Evolutionary conservation across 2,888 invertebrate species (phyloP).

Genomic region (Malthinus seriepunctatus): DNA sequence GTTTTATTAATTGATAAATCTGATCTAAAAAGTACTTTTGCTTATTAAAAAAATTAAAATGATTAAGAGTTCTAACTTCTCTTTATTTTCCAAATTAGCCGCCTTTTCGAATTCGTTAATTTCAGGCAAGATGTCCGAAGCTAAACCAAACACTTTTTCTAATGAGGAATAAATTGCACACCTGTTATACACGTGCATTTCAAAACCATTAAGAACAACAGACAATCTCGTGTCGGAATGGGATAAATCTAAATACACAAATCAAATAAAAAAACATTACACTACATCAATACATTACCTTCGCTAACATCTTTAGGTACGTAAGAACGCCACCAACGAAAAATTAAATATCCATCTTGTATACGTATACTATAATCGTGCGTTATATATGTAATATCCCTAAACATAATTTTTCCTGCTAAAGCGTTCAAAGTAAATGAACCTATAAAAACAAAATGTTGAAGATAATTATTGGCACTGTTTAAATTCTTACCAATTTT

Average conservation of each 20-base stretch:
- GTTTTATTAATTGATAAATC: conserved; percentile 23
- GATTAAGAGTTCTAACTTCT: conserved; percentile 10
- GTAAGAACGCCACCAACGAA: conserved; percentile 97
- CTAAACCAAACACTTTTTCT: conserved; percentile 86
- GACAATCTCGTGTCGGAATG: conserved; percentile 92
- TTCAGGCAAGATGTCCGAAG: conserved; percentile 69
- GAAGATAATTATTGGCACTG: too few relatives aligned
- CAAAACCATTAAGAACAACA: conserved; percentile 90
- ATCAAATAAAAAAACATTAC: conserved; percentile 19
- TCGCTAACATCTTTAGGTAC: conserved; percentile 94
- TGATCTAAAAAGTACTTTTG: conserved; percentile 16
- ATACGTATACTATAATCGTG: conserved; percentile 91
- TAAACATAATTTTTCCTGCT: conserved; percentile 98
- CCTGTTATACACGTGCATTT: conserved; percentile 93
- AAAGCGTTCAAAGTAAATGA: conserved; percentile 94
- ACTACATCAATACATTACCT: conserved; percentile 60
- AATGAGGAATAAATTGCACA: conserved; percentile 84
- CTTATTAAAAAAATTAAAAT: not conserved
- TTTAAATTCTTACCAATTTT: conserved; percentile 72
- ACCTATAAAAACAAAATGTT: conserved; percentile 61
- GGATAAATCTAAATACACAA: conserved; percentile 74
- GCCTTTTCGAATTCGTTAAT: conserved; percentile 41
- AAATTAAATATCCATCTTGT: conserved; percentile 96
- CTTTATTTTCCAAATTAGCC: conserved; percentile 37
- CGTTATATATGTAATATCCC: conserved; percentile 91